phyloP scores from a whole-genome alignment of 2,888 invertebrate genomes.

The Latrodectus elegans region DNA sequence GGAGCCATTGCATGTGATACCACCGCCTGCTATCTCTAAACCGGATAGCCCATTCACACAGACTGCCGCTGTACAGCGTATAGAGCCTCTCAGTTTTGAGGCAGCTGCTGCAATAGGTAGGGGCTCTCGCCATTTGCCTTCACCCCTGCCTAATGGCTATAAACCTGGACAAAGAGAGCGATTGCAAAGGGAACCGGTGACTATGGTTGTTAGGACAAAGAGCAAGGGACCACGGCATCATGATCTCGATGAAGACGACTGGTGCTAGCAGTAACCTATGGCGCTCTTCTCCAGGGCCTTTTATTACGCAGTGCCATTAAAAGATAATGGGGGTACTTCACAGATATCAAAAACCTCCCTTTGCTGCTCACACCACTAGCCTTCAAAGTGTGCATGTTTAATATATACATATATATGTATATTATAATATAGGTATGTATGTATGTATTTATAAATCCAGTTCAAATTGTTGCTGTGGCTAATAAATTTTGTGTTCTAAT shows the following conservation, averaged over 20 bases:
- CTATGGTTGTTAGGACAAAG: conserved; percentile 63
- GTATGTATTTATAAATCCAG: conserved; percentile 15
- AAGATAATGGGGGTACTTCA: conserved; percentile 18
- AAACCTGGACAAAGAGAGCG: conserved; percentile 65
- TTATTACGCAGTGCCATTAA: conserved; percentile 51
- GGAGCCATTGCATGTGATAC: conserved; percentile 6
- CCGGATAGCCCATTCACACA: conserved; percentile 18
- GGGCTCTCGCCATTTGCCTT: conserved; percentile 82
- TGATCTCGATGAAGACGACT: conserved; percentile 69
- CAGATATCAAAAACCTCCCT: conserved; percentile 24
- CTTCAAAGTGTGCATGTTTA: conserved; percentile 47
- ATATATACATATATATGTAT: conserved; percentile 32
- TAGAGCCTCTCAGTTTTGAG: conserved; percentile 82
- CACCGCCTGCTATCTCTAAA: conserved; percentile 16
- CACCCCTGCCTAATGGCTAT: conserved; percentile 91
- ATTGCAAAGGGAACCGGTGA: conserved; percentile 41
- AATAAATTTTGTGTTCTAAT: conserved; percentile 52
- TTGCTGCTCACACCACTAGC: conserved; percentile 68
- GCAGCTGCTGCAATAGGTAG: conserved; percentile 86
- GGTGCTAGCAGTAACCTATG: conserved; percentile 67
- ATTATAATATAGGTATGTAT: conserved; percentile 33
- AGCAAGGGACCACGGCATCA: conserved; percentile 44
- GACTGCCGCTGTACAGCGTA: conserved; percentile 17
- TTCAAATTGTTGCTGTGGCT: conserved; percentile 53
- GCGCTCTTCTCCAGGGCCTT: conserved; percentile 31